Base-by-base conservation (phyloP, 2,888 invertebrate species). In the Oscheius myriophilus region DNA sequence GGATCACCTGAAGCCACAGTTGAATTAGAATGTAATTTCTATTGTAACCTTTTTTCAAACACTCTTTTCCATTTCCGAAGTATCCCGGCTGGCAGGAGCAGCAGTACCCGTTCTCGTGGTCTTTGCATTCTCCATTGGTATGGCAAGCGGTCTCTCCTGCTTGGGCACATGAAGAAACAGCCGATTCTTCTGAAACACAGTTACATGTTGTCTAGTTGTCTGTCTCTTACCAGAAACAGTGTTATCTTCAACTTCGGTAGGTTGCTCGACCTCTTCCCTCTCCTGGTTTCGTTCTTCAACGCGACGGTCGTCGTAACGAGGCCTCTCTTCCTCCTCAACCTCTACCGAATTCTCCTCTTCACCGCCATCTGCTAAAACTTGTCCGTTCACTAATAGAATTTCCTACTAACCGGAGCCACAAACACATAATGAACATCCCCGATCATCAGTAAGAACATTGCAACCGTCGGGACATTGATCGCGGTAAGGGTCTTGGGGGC, bases 1-100 rank as follows among this genome's bases (percentile, higher is more conserved):
- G 96, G 94, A 3, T 91, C 90, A 82, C 92, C 93, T 92, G 87
- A 25, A 87, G 87, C 76, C 42, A 3, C n/a, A 49, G 21, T 18
- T n/a, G 2, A 4, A 9, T 49, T 16, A 73, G 2, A 7, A 7
- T 33, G 2, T 52, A 51, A 6, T 3, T 3, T 61, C 6, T 23
- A 16, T 25, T 14, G 25, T 80, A 81, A 89, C 92, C 91, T 86
- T 92, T 91, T 87, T 92, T 92, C 69, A 96, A 90, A 86, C 97
- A 97, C 62, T 91, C 91, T 86, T 91, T 91, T 64, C 97, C 97
- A 87, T 97, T 97, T 72, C 97, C 97, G 86, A 93, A 95, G 88
- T 89, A 94, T 7, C 92, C 92, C 45, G 91, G 90, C 0, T 83
- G 78, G 87, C 97, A 97, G 73, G 91, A 89, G 87, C 97, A 98